Base-by-base conservation (phyloP, 2,888 invertebrate species). In the Lucinisca nassula region DNA sequence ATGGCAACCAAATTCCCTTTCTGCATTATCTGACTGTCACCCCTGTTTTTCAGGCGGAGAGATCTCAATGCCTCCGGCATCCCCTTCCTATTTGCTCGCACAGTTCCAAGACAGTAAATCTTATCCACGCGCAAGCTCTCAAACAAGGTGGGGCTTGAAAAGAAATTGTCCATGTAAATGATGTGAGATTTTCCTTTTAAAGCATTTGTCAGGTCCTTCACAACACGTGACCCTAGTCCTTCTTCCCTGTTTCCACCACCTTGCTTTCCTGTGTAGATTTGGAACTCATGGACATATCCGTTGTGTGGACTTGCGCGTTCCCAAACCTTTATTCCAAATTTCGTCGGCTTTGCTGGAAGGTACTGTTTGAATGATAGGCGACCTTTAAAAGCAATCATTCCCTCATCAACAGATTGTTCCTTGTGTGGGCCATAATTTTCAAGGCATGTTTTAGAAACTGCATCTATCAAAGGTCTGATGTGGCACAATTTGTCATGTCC, bases 281-380 rank as follows among this genome's bases (percentile, higher is more conserved):
- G 70, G 67, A 78, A 78, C n/a, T 85, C 24, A 21, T n/a, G 24
- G n/a, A 27, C 30, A 49, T 73, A 88, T 0, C 90, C 90, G 0
- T 82, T 82, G 8, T 24, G 27, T 0, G 83, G 30, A 14, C 85
- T 85, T 8, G 81, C 72, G 4, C 55, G 58, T 32, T 73, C 67
- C 88, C 88, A 87, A 10, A 83, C 37, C 49, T 90, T 89, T 17
- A 89, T 78, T 8, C 87, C 87, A 82, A 84, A 84, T n/a, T 83
- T 81, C 17, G 78, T 85, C n/a, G 82, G 87, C 73, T 82, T 79
- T 8, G 14, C 51, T 24, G 79, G 76, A 35, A 79, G 37, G 38
- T 87, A 89, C 61, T 85, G 84, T 32, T 74, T 76, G 30, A 89
- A 73, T 14, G 61, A 45, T 4, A 37, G 24, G 17, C 82, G 74